phyloP scores from a whole-genome alignment of 2,888 invertebrate genomes.

The Cremastinae sp. region DNA sequence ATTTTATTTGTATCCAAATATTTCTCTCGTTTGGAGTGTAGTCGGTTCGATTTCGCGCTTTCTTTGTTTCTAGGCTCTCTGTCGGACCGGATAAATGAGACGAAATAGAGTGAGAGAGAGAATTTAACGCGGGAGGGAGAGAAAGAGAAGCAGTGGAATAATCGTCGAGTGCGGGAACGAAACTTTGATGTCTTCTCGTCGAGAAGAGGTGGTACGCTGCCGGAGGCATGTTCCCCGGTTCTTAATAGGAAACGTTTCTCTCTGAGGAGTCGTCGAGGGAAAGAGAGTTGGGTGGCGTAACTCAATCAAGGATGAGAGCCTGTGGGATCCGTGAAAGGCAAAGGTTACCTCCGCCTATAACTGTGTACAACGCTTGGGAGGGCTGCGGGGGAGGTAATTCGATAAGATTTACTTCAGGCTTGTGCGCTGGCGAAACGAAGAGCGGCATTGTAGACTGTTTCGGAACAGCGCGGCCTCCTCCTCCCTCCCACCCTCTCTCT shows the following conservation, averaged over 20 bases:
- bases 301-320: constrained; percentile 75
- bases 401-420: constrained; percentile 75
- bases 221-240: constrained; percentile 71
- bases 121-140: constrained; percentile 33
- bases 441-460: constrained; percentile 58
- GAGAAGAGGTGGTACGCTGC: constrained; percentile 63
- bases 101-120: constrained; percentile 67
- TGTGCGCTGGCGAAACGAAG: constrained; percentile 62
- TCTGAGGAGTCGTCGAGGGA: constrained; percentile 65
- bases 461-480: constrained; percentile 39
- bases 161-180: constrained; percentile 69
- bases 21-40: too few relatives aligned
- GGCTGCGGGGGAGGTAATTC: constrained; percentile 69
- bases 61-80: too few relatives aligned
- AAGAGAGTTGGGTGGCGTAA: constrained; percentile 69
- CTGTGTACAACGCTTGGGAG: constrained; percentile 57
- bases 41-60: too few relatives aligned
- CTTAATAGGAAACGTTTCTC: constrained; percentile 76
- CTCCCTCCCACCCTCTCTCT: constrained; percentile 1
- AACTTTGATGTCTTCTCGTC: constrained; percentile 74
- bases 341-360: constrained; percentile 66
- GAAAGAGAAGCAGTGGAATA: constrained; percentile 61
- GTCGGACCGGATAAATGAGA: too few relatives aligned
- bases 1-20: too few relatives aligned
- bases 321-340: constrained; percentile 68